Evolutionary conservation across 2,888 invertebrate genomes (phyloP).

Genomic region (Pterostichus madidus): DNA sequence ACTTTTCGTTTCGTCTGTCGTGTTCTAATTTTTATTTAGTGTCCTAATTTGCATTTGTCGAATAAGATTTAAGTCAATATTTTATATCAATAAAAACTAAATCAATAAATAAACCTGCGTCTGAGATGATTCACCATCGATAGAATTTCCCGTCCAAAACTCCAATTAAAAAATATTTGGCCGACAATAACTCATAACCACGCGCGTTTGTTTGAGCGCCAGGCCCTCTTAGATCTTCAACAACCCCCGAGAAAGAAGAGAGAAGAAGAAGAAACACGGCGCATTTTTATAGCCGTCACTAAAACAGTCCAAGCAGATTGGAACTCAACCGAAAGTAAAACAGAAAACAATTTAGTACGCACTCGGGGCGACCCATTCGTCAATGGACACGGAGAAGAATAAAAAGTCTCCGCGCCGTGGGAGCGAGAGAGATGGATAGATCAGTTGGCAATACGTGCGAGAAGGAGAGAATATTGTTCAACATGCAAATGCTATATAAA

Average conservation of each 20-base stretch:
- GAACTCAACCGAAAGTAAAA: conserved; percentile 72
- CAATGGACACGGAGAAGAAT: conserved; percentile 63
- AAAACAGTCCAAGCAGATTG: conserved; percentile 72
- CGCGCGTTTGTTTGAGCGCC: conserved; percentile 26
- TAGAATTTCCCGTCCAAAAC: not conserved
- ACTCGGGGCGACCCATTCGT: conserved; percentile 71
- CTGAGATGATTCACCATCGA: conserved; percentile 11
- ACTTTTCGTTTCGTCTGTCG: too few relatives aligned
- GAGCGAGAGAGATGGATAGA: conserved; percentile 6
- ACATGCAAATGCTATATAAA: conserved; percentile 65
- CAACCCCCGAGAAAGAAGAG: conserved; percentile 40
- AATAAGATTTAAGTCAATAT: conserved; percentile 9
- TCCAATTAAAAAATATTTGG: conserved; percentile 60
- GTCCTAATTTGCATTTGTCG: conserved; percentile 26
- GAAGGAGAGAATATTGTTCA: conserved; percentile 35
- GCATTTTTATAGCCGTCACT: conserved; percentile 70
- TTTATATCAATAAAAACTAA: conserved; percentile 15
- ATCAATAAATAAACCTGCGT: not conserved
- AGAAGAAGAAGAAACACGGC: not conserved
- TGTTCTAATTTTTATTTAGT: not conserved
- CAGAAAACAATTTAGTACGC: conserved; percentile 71
- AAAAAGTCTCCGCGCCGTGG: conserved; percentile 13
- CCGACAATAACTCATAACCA: conserved; percentile 36
- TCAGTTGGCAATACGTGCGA: not conserved
- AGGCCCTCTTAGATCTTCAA: conserved; percentile 29